Evolutionary conservation across 2,797 vertebrate species (phyloP).

Genomic region (Salarias fasciatus): DNA sequence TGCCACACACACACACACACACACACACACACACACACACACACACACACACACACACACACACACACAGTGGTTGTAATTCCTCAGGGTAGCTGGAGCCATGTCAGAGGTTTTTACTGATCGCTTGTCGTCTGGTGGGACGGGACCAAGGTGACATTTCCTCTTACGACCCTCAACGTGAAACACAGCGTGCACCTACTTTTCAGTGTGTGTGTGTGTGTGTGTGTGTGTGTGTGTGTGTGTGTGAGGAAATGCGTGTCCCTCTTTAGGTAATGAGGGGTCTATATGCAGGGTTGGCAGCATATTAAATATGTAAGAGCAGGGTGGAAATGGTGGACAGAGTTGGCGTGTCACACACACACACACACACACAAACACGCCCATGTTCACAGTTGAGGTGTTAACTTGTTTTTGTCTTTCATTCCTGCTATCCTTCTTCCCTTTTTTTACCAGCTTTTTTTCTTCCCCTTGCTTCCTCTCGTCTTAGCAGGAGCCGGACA

Average conservation of each 20-base stretch:
- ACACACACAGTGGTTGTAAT: conserved; percentile 29
- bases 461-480: not conserved
- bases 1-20: not conserved
- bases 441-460: conserved; percentile 2
- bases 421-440: conserved; percentile 8
- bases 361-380: conserved; percentile 50
- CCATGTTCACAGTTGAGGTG: not conserved
- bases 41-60: conserved; percentile 1
- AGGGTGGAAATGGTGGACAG: conserved; percentile 66
- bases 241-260: conserved; percentile 36
- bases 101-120: conserved; percentile 74
- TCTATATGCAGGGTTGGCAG: conserved; percentile 77
- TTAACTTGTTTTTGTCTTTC: conserved; percentile 6
- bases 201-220: conserved; percentile 5
- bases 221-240: conserved; percentile 13
- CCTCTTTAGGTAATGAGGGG: conserved; percentile 71
- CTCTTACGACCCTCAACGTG: conserved; percentile 68
- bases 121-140: conserved; percentile 64
- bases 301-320: conserved; percentile 79
- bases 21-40: conserved; percentile 2
- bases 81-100: conserved; percentile 52
- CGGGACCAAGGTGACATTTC: conserved; percentile 78
- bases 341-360: conserved; percentile 63
- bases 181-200: conserved; percentile 23
- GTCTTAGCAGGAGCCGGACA: conserved; percentile 24